Percentiles rank a stretch among this genome's conserved stretches.
These are phyloP conservation scores for Resseliella maxima DNA, from an alignment of 2,888 invertebrate genomes.

Conservation along the genomic window DNA sequence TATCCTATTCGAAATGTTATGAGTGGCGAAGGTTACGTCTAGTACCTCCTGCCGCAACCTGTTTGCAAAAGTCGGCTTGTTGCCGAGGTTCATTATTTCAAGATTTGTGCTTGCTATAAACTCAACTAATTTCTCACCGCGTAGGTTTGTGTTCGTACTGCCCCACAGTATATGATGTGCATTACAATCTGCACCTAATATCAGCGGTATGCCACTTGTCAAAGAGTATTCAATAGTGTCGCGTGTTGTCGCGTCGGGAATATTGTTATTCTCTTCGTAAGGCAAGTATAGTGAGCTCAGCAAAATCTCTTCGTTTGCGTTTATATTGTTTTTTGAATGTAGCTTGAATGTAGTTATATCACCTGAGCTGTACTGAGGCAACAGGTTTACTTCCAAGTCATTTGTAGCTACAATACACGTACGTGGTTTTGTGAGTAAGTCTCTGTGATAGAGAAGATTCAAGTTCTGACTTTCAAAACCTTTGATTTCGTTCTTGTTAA, in stretches of 20 bases:
- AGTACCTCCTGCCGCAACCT: not conserved
- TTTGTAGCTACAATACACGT: not conserved
- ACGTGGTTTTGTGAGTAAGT: not conserved
- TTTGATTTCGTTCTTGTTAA: not conserved
- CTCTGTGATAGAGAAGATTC: not conserved
- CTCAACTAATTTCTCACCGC: not conserved
- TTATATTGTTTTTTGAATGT: not conserved
- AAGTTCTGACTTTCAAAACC: not conserved
- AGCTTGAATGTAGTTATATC: not conserved
- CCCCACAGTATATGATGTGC: not conserved
- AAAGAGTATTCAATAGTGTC: not conserved
- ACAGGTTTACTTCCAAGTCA: not conserved
- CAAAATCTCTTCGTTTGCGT: not conserved
- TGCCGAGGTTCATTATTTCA: not conserved
- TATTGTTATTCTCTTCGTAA: not conserved
- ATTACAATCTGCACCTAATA: not conserved
- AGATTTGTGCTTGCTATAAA: not conserved
- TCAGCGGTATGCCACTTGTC: not conserved
- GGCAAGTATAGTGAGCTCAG: not conserved
- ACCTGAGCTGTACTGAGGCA: not conserved
- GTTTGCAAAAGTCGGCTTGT: not conserved
- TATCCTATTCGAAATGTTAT: not conserved
- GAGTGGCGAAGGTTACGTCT: not conserved
- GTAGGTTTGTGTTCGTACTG: not conserved
- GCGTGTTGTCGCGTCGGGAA: not conserved